Evolutionary conservation across 2,888 invertebrate genomes (phyloP), one percentile per base, ranked within the genome.

Genomic region (Litoditis marina): DNA sequence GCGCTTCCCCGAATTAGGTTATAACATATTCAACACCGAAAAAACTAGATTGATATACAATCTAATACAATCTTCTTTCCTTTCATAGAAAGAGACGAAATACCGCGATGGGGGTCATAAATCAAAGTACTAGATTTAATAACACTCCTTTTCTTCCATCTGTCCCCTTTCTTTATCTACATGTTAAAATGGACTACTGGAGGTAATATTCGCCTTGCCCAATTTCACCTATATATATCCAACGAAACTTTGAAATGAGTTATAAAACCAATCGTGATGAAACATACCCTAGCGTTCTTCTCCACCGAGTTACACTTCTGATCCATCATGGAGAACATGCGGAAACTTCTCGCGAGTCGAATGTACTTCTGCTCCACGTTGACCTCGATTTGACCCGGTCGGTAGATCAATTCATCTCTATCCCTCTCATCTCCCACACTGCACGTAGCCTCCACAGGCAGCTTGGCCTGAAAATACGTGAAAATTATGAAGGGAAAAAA

Each of bases 341-440:
- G 73, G 64, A 76, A 79, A 19, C 75, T 54, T 50, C 74, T 28
- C 0, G 69, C 73, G 50, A 69, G 47, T 31, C 57, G 36, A 51
- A 80, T 62, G 61, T 78, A 80, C 25, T 73, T 69, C 36, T 68
- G 44, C 62, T 81, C 80, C 2, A 63, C 64, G 22, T 69, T 65
- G 6, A 59, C 58, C 19, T 71, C 71, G 27, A 81, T 70, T 46
- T 74, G 71, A 30, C 66, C 74, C 2, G 81, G 81, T 27, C 73
- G 58, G 56, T 78, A 81, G 28, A 81, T 62, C 7, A 81, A 71
- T 56, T 81, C 76, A 63, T 81, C 81, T 27, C 81, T 74, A 52
- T 81, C 81, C 25, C 66, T 58, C 49, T 81, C 81, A 32, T 81
- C 79, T 42, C 73, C 71, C 4, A 79, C 71, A n/a, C 58, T 44